Evolutionary conservation across 2,888 invertebrate genomes (phyloP), one percentile per base, ranked within the genome.

Genomic region (Pantelozetes paolii): DNA sequence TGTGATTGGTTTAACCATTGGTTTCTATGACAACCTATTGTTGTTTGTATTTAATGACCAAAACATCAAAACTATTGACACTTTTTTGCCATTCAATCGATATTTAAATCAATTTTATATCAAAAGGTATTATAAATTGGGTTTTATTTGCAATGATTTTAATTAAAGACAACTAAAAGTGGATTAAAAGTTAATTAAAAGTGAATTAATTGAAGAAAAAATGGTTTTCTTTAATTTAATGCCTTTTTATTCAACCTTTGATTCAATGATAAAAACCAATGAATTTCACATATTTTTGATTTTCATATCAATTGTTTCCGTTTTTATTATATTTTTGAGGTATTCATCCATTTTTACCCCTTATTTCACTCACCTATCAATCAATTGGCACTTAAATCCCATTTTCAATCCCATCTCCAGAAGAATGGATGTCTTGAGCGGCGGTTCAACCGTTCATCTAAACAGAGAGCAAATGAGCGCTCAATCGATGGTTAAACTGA

Each of bases 401-500:
- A n/a, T n/a, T n/a, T n/a, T n/a, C n/a, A n/a, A 15, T 45, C 20
- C 20, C 8, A 8, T 8, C 6, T 20, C 20, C 40, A 67, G 67
- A 67, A 67, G 32, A 42, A 67, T 67, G 67, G 13, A 67, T 42
- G 42, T 42, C 23, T 9, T 42, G 36, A 67, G 20, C 40, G 67
- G 42, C 13, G 20, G 42, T 42, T 36, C 23, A 8, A 67, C 23
- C n/a, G 67, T 67, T 67, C 67, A 23, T 15, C 9, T 67, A 23
- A 36, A 67, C 8, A 36, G 67, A 15, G 40, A 36, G 30, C 67
- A 36, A 42, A 23, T 67, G 67, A 42, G 42, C 42, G 67, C 67
- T 1, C 67, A 67, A 42, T 67, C 67, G 23, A 67, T 67, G 67
- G 67, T 67, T 23, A n/a, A 23, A 23, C 45, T 74, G 1, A 69